Evolutionary conservation across 1,140 invertebrate genomes (phyloP).

Genomic region (Drosophila burlai): DNA sequence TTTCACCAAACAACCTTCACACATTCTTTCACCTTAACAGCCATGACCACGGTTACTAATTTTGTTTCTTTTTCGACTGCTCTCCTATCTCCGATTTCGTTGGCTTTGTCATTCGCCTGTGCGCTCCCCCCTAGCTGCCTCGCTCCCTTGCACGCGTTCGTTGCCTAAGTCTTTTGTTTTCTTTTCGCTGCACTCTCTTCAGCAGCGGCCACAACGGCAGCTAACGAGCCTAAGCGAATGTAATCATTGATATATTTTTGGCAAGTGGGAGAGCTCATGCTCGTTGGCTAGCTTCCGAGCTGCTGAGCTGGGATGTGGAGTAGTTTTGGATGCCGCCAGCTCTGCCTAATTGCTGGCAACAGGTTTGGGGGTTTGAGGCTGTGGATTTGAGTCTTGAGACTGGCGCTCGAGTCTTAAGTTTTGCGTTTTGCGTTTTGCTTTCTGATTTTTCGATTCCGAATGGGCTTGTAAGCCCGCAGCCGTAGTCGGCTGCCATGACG

Average conservation of each 20-base stretch:
- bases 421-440: constrained; percentile 56
- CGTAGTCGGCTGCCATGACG: constrained; percentile 65
- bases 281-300: constrained; percentile 2
- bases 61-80: constrained; percentile 43
- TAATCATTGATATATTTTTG: constrained; percentile 82
- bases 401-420: constrained; percentile 14
- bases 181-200: constrained; percentile 46
- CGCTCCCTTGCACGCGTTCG: constrained; percentile 53
- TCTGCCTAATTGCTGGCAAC: constrained; percentile 79
- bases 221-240: constrained; percentile 65
- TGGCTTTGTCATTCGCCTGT: constrained; percentile 14
- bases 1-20: constrained; percentile 85
- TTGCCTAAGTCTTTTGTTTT: constrained; percentile 83
- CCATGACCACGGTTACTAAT: constrained; percentile 85
- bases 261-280: constrained; percentile 50
- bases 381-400: constrained; percentile 6
- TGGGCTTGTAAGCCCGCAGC: constrained; percentile 47
- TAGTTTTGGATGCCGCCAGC: constrained; percentile 67
- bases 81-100: constrained; percentile 47
- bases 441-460: constrained; percentile 67
- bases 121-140: neutral
- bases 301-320: constrained; percentile 54
- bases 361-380: constrained; percentile 67
- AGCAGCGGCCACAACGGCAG: constrained; percentile 18
- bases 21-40: constrained; percentile 85